These are phyloP conservation scores for Leptinotarsa rubiginosa DNA, from an alignment of 2,888 invertebrate genomes.

Conservation along the genomic window DNA sequence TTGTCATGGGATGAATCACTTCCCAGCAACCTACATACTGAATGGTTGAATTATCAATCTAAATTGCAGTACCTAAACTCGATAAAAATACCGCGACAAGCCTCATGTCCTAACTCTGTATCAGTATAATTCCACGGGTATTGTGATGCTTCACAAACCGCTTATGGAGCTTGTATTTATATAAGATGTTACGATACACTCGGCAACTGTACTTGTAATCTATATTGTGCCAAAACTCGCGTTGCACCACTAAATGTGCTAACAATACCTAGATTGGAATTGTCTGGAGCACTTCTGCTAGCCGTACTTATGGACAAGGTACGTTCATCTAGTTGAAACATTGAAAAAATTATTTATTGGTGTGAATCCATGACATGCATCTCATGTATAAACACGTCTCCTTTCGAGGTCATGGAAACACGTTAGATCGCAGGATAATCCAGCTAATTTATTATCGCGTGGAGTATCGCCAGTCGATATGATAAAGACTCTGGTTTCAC, in stretches of 20 bases:
- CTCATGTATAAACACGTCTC: too few relatives aligned
- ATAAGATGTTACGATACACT: too few relatives aligned
- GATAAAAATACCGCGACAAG: conserved; percentile 32
- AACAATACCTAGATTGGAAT: conserved; percentile 35
- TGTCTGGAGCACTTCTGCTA: conserved; percentile 35
- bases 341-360: too few relatives aligned
- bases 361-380: too few relatives aligned
- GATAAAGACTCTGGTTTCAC: too few relatives aligned
- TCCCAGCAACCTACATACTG: too few relatives aligned
- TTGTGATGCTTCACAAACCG: conserved; percentile 16
- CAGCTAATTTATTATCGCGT: too few relatives aligned
- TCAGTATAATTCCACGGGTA: conserved; percentile 33
- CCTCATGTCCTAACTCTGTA: not conserved
- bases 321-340: too few relatives aligned
- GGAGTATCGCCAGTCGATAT: too few relatives aligned
- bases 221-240: conserved; percentile 34
- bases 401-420: too few relatives aligned
- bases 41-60: conserved; percentile 20
- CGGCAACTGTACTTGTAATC: conserved; percentile 10
- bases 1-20: too few relatives aligned
- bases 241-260: conserved; percentile 38
- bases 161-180: conserved; percentile 17
- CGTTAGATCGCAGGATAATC: too few relatives aligned
- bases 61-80: conserved; percentile 23
- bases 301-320: conserved; percentile 26